Base-by-base conservation (phyloP, 1,140 invertebrate genomes). In the Steinernema khuongi region DNA sequence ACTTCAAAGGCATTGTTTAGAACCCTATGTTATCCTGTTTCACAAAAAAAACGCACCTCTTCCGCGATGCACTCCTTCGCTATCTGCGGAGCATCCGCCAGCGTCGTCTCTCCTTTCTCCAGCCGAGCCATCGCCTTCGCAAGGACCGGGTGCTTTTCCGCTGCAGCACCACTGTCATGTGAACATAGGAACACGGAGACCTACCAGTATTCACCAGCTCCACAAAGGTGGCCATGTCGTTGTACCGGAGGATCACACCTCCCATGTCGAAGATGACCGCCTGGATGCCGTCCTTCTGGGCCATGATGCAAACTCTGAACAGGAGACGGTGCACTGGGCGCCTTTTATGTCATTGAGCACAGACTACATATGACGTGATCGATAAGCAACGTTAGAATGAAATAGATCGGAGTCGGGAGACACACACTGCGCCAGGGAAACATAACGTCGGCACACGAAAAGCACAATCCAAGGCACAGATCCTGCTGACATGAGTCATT, bases 191-290 rank as follows among this genome's bases (percentile, higher is more conserved):
- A 41, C 11, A 22, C 7, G 4, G 11, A 17, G n/a, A 60, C 50
- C 26, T 4, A 60, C 50, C 50, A 4, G 7, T 17, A 22, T 60
- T 26, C 14, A 60, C 22, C 50, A 60, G 14, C 26, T 60, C 50
- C 7, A 60, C 50, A 60, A 60, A 60, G 4, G 14, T 7, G 7
- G 14, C 50, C 14, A 60, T 22, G 50, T 60, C 19, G 11, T 7
- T 60, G 50, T 60, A 60, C 14, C 50, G 50, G 11, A 60, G 50
- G 22, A 60, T 60, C 11, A 60, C 50, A 22, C 50, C 50, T 7
- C 50, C 50, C 50, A 60, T 60, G 50, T 60, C 50, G 50, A 60
- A 60, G 50, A 60, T 60, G 50, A 60, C 50, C 7, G 50, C 50
- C 22, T 60, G 14, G 19, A n/a, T n/a, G 7, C 4, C 11, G 4